Evolutionary conservation across 1,140 invertebrate genomes (phyloP), one percentile per base, ranked within the genome.

Genomic region (Drosophila jambulina): DNA sequence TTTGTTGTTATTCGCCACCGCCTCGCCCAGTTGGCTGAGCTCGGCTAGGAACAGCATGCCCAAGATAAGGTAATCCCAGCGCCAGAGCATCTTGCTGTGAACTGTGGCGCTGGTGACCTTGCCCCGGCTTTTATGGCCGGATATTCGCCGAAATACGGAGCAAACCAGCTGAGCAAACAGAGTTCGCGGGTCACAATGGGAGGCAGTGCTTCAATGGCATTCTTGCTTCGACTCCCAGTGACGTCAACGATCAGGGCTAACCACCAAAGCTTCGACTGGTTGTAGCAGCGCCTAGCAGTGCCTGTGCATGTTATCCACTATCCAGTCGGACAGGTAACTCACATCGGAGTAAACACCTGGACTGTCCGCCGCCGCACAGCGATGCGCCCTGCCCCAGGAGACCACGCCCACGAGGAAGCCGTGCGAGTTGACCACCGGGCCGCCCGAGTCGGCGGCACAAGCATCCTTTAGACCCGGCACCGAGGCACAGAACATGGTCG

Each of bases 381-480:
- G 72, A 83, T 95, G 95, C 0, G 95, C 95, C 75, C 94, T 93
- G 4, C 97, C 96, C 94, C 95, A 96, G 2, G 96, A 96, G 0
- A 96, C 95, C 17, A 97, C 93, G 34, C 96, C 96, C 43, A 94
- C 92, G 3, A 95, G 82, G 40, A 91, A 77, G 3, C 93, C 93
- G n/a, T 93, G 69, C 2, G 92, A 71, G 23, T 87, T 81, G 1
- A 95, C 94, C 2, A 95, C 83, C 7, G 95, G 95, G 7, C 95
- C 95, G 32, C 95, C 95, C 7, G 95, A 95, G 79, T 96, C 95
- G 0, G 95, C 95, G 63, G 95, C 93, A 85, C 95, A 96, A 12
- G 95, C 94, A 80, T 96, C 95, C 57, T 93, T 93, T 1, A 90
- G 60, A 13, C 93, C 93, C 32, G 92, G 82, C 53, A 92, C 91